Percentiles rank a stretch among this genome's conserved stretches.
phyloP scores from a whole-genome alignment of 2,888 invertebrate genomes.

The Subacronicta megacephala region DNA sequence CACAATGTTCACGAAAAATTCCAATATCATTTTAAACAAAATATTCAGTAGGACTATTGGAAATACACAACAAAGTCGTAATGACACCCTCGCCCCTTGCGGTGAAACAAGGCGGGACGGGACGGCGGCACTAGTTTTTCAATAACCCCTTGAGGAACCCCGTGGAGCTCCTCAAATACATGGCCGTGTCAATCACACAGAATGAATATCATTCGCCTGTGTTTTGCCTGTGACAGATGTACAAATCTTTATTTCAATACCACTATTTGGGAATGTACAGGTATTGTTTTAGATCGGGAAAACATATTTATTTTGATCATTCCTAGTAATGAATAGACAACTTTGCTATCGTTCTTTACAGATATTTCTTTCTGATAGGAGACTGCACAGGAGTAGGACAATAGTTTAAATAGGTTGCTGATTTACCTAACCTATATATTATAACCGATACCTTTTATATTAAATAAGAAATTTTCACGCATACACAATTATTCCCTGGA shows the following conservation, averaged over 20 bases:
- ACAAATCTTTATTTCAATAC: slow-evolving; percentile 46
- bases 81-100: slow-evolving; percentile 68
- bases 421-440: no score
- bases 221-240: slow-evolving; percentile 61
- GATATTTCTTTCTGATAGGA: no score
- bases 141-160: slow-evolving; percentile 83
- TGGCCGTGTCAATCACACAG: slow-evolving; percentile 66
- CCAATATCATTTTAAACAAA: slow-evolving; percentile 11
- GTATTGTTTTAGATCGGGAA: slow-evolving; percentile 26
- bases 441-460: no score
- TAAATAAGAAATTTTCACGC: no score
- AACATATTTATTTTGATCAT: background rate
- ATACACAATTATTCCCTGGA: no score
- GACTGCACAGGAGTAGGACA: no score
- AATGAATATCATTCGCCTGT: slow-evolving; percentile 53
- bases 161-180: slow-evolving; percentile 81
- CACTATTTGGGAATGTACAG: slow-evolving; percentile 31
- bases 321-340: background rate
- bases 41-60: slow-evolving; percentile 21
- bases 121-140: slow-evolving; percentile 75
- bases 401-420: no score
- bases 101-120: slow-evolving; percentile 81
- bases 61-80: slow-evolving; percentile 34
- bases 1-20: no score
- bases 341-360: no score